Base-by-base conservation (phyloP, 1,140 invertebrate genomes). In the Heterodera carotae region DNA sequence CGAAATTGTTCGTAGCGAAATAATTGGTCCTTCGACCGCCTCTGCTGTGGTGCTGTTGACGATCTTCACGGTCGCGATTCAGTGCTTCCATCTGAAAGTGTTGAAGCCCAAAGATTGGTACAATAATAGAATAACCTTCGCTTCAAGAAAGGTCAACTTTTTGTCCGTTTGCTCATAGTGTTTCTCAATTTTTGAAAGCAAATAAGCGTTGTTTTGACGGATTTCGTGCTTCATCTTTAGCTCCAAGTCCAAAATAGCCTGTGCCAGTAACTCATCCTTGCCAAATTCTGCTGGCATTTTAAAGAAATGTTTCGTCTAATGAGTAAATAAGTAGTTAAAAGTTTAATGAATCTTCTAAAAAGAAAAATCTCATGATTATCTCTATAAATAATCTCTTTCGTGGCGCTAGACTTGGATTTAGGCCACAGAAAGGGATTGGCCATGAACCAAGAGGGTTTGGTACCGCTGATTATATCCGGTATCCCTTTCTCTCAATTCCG, bases 201-300 rank as follows among this genome's bases (percentile, higher is more conserved):
- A 31, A 62, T 39, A 39, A 4, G 72, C 56, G 56, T 39, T 74
- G 56, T 74, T 74, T 56, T 64, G 72, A 27, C 72, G 72, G 27
- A 74, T 74, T 62, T 74, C 72, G 33, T 74, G 72, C 33, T 62
- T 56, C 72, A 74, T 74, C 33, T 74, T 74, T 56, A 56, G 22
- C 22, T 56, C 48, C 48, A 56, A 56, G 18, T 56, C 48, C 48
- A 56, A 56, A 56, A 56, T 56, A 5, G 48, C 48, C 22, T 56
- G 48, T 56, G 48, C 48, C 48, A 56, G 22, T 22, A 56, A 22
- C 48, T 56, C 48, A 22, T 56, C 48, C 48, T 56, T 56, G 48
- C 48, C 48, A 56, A 56, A 56, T 22, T 56, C 48, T 22, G 48
- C 18, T 22, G 48, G 12, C 48, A 56, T 56, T 56, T 56, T 53